Evolutionary conservation across 2,797 vertebrate genomes (phyloP), one percentile per base, ranked within the genome.

Genomic region (Enteromius anoplus): DNA sequence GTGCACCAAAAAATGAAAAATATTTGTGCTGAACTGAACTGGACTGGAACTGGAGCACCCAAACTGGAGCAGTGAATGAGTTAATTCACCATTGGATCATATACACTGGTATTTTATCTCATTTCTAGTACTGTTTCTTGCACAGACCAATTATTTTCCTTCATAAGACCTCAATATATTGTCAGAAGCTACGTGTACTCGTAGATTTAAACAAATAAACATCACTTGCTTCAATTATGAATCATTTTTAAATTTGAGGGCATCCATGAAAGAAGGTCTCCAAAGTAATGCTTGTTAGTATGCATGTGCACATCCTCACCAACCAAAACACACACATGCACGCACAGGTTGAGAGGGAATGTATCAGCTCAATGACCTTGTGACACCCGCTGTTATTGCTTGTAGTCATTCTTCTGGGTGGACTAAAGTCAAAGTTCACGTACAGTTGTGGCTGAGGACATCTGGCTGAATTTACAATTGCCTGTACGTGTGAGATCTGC

Each of bases 271-370:
- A 71, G 45, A 49, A 71, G 15, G 51, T 17, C 64, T 47, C 45
- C n/a, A 23, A 12, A 3, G 51, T 14, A 51, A 68, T 42, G 21
- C 66, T 40, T 45, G 17, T 70, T 45, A 77, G 37, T 77, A 77
- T 77, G 75, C 75, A 42, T 62, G 12, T 26, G 58, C 55, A 64
- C 40, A 81, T 49, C 26, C 37, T 68, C 64, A n/a, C 73, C 32
- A 19, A 78, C 42, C 21, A 37, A 66, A 34, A 53, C 37, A 37
- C 15, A 23, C 45, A 71, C 37, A 34, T 14, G 11, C 19, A 40
- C 14, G 3, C 37, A 32, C 21, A 26, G 21, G 26, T 23, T 58
- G 8, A 49, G 66, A 53, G 65, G 47, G 47, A 47, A 55, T 29
- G 55, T 29, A 17, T 37, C 19, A 55, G 55, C 51, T 73, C 21